phyloP scores from a whole-genome alignment of 1,140 invertebrate genomes.

The Uloborus diversus region DNA sequence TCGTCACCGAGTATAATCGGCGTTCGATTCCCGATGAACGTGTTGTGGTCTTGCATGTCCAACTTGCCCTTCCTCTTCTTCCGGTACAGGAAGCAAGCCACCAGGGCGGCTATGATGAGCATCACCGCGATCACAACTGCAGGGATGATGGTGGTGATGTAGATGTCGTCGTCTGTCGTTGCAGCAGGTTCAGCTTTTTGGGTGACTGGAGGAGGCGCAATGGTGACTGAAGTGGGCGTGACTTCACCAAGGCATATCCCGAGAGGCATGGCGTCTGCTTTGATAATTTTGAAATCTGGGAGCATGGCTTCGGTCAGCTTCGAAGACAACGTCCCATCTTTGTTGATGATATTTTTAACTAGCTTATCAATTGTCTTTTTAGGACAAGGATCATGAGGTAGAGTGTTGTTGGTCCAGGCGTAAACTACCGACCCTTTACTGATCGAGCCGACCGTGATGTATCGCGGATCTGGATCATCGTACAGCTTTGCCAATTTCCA shows the following conservation, averaged over 20 bases:
- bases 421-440: slow-evolving; percentile 69
- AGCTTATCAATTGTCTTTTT: slow-evolving; percentile 77
- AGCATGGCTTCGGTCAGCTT: slow-evolving; percentile 77
- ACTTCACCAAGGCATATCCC: slow-evolving; percentile 75
- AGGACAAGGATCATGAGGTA: slow-evolving; percentile 77
- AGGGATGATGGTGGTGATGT: slow-evolving; percentile 90
- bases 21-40: slow-evolving; percentile 84
- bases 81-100: slow-evolving; percentile 88
- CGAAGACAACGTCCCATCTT: slow-evolving; percentile 68
- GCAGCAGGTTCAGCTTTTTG: slow-evolving; percentile 62
- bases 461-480: slow-evolving; percentile 76
- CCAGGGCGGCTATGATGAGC: slow-evolving; percentile 83
- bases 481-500: slow-evolving; percentile 80
- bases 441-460: slow-evolving; percentile 74
- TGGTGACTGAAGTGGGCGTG: slow-evolving; percentile 64
- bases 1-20: slow-evolving; percentile 94
- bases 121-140: slow-evolving; percentile 88
- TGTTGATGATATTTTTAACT: slow-evolving; percentile 71
- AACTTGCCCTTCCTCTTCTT: slow-evolving; percentile 83
- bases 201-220: slow-evolving; percentile 65
- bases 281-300: slow-evolving; percentile 79
- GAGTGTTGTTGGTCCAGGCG: slow-evolving; percentile 81
- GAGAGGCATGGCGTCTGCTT: slow-evolving; percentile 75
- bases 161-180: slow-evolving; percentile 75
- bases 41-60: slow-evolving; percentile 73